Percentiles rank a stretch among this genome's conserved stretches.
Evolutionary conservation across 1,140 invertebrate genomes (phyloP).

Genomic region (honey bee (Apis mellifera)): Amel_HAv3.1 CM009931.2:24725001-24725500

Average conservation of each 20-base stretch:
- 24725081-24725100: neutral
- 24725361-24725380: too few species aligned
- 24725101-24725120: constrained; percentile 81
- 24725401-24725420: too few species aligned
- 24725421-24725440: too few species aligned
- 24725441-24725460: too few species aligned
- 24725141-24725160: constrained; percentile 84
- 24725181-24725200: constrained; percentile 86
- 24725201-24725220: constrained; percentile 85
- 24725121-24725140: constrained; percentile 84
- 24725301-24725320: too few species aligned
- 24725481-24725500: constrained; percentile 89
- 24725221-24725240: constrained; percentile 78
- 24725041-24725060: too few species aligned
- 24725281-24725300: neutral
- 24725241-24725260: constrained; percentile 82
- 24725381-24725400: too few species aligned
- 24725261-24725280: constrained; percentile 84
- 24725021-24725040: too few species aligned
- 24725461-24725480: constrained; percentile 85
- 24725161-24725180: constrained; percentile 86
- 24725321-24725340: too few species aligned
- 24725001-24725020: neutral
- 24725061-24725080: too few species aligned
- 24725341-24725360: too few species aligned